phyloP scores from a whole-genome alignment of 2,888 invertebrate genomes.

The Acheta domesticus region DNA sequence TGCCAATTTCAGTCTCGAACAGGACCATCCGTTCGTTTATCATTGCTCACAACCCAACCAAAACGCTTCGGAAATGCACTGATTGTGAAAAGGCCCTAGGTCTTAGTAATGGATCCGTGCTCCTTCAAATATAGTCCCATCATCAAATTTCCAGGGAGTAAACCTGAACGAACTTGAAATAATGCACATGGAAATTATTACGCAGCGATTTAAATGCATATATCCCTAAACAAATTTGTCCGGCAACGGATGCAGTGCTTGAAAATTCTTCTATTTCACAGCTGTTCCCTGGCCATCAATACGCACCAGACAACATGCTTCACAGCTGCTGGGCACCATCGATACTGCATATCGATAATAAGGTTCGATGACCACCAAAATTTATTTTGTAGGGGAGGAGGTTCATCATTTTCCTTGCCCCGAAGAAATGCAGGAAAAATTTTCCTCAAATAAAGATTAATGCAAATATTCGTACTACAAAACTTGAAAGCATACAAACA shows the following conservation, averaged over 20 bases:
- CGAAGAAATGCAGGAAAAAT: too few relatives aligned
- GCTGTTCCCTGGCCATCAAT: conserved; percentile 35
- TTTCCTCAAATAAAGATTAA: too few relatives aligned
- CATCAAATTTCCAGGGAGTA: conserved; percentile 25
- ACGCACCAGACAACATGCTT: conserved; percentile 34
- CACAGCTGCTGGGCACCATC: conserved; percentile 30
- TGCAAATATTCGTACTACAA: too few relatives aligned
- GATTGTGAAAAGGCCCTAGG: conserved; percentile 33
- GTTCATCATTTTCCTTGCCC: too few relatives aligned
- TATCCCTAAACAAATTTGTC: background rate
- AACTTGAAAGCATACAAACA: too few relatives aligned
- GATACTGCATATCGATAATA: conserved; percentile 25
- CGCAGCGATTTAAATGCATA: conserved; percentile 21
- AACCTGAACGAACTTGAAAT: background rate
- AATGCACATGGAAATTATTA: conserved; percentile 11
- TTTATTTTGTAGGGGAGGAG: background rate
- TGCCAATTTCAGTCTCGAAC: conserved; percentile 31
- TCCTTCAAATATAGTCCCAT: conserved; percentile 36
- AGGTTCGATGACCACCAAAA: conserved; percentile 18
- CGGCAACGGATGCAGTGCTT: background rate
- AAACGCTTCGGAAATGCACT: conserved; percentile 34
- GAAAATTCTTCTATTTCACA: conserved; percentile 30
- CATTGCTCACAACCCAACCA: conserved; percentile 35
- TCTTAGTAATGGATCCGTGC: conserved; percentile 35
- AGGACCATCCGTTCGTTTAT: conserved; percentile 33